Percentiles rank a stretch among this genome's conserved stretches.
These are phyloP conservation scores for Stercorarius parasiticus DNA, from an alignment of 2,113 vertebrate species.

Conservation along the genomic window DNA sequence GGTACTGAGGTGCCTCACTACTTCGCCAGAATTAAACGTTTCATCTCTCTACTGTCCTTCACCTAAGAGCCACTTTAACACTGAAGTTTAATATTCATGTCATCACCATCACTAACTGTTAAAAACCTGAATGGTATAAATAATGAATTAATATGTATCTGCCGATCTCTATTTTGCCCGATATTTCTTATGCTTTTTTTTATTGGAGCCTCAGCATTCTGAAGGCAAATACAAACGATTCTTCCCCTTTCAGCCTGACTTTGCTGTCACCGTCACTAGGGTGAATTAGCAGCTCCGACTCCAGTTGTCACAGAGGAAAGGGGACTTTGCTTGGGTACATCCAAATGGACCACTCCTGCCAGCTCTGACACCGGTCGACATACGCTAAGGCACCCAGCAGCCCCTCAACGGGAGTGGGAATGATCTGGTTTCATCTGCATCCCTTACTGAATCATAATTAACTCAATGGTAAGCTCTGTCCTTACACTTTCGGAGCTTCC, in stretches of 20 bases:
- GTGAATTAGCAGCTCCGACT: not conserved
- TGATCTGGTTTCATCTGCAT: not conserved
- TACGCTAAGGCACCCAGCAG: rapidly evolving
- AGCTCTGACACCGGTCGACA: rapidly evolving
- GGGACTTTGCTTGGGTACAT: not conserved
- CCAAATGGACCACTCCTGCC: not conserved
- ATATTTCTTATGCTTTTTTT: not conserved
- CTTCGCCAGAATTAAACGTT: not conserved
- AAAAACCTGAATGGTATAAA: not conserved
- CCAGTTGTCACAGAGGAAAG: not conserved
- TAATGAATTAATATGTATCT: not conserved
- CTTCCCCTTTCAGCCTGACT: not conserved
- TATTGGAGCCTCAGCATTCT: not conserved
- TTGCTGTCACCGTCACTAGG: not conserved
- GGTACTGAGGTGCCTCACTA: not conserved
- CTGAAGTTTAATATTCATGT: not conserved
- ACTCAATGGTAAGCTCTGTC: not conserved
- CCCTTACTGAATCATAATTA: not conserved
- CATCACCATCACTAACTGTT: not conserved
- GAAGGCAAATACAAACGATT: not conserved
- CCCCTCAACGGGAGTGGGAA: not conserved
- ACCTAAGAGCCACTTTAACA: not conserved
- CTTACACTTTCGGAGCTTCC: not conserved
- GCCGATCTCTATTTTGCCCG: not conserved
- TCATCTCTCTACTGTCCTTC: not conserved